phyloP scores from a whole-genome alignment of 2,888 invertebrate species.

The Synanthedon vespiformis region DNA sequence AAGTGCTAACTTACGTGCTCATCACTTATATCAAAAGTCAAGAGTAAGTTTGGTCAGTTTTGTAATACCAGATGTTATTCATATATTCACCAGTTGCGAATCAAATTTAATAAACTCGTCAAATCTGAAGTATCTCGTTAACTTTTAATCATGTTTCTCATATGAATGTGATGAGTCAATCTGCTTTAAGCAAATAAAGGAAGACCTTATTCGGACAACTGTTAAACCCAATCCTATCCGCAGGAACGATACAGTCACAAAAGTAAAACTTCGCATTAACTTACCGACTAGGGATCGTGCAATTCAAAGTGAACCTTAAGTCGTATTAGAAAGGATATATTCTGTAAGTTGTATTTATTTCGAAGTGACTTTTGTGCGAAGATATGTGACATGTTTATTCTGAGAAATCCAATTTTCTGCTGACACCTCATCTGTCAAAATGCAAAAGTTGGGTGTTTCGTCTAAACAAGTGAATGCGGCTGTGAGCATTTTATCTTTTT shows the following conservation, averaged over 20 bases:
- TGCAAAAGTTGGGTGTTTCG: constrained; percentile 38
- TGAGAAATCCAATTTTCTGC: constrained; percentile 28
- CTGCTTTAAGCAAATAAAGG: constrained; percentile 43
- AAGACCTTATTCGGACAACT: constrained; percentile 26
- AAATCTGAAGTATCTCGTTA: constrained; percentile 29
- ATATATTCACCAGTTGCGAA: constrained; percentile 1
- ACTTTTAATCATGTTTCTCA: constrained; percentile 26
- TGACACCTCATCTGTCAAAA: constrained; percentile 40
- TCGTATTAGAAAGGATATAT: too few relatives aligned
- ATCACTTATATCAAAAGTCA: too few relatives aligned
- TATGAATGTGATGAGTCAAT: constrained; percentile 35
- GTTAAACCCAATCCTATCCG: constrained; percentile 7
- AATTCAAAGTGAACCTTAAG: too few relatives aligned
- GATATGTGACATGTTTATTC: constrained; percentile 18
- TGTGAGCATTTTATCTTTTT: too few relatives aligned
- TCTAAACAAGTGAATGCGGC: constrained; percentile 16
- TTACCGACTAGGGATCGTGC: too few relatives aligned
- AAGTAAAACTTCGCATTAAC: constrained; percentile 2
- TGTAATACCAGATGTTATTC: not conserved
- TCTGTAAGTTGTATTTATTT: too few relatives aligned
- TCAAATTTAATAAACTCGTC: constrained; percentile 45
- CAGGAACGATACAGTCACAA: constrained; percentile 17
- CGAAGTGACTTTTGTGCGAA: constrained; percentile 2
- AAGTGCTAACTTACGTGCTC: too few relatives aligned
- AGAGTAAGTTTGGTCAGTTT: too few relatives aligned